Conservation (phyloP, 2,888 invertebrate genomes). For the Calliopum simillimum region DNA sequence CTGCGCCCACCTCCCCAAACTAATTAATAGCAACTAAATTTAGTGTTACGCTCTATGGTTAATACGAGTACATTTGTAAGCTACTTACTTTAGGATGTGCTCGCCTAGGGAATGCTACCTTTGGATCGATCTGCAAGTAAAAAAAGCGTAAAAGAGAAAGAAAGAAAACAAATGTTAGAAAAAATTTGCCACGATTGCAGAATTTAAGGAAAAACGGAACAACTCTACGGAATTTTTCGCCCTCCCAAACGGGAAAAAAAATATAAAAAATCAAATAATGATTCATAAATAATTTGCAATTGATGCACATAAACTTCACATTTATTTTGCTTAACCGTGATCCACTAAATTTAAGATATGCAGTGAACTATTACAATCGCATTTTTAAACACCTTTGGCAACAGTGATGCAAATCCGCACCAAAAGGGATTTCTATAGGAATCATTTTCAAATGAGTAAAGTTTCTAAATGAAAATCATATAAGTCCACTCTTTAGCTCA, state of each 20-base stretch:
- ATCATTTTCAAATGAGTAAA: too few relatives aligned
- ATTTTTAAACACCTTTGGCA: too few relatives aligned
- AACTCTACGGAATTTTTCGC: background rate
- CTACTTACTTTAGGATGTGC: slow-evolving; percentile 96
- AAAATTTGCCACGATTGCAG: slow-evolving; percentile 31
- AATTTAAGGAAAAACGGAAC: slow-evolving; percentile 30
- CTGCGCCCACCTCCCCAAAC: too few relatives aligned
- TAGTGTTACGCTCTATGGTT: background rate
- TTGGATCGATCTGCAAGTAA: slow-evolving; percentile 95
- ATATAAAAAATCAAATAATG: too few relatives aligned
- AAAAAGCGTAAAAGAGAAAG: slow-evolving; percentile 36
- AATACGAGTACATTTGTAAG: background rate
- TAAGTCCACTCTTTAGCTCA: too few relatives aligned
- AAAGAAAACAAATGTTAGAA: slow-evolving; percentile 15
- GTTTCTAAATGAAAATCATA: too few relatives aligned
- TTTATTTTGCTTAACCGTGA: background rate
- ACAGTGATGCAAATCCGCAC: too few relatives aligned
- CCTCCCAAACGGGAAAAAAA: too few relatives aligned
- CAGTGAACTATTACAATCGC: too few relatives aligned
- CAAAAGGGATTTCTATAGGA: too few relatives aligned
- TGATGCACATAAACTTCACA: background rate
- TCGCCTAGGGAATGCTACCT: slow-evolving; percentile 99
- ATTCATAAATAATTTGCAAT: background rate
- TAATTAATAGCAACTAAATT: slow-evolving; percentile 30
- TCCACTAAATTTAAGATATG: too few relatives aligned